Conservation (phyloP, 2,888 invertebrate genomes). For the Orchesellides sinensis region DNA sequence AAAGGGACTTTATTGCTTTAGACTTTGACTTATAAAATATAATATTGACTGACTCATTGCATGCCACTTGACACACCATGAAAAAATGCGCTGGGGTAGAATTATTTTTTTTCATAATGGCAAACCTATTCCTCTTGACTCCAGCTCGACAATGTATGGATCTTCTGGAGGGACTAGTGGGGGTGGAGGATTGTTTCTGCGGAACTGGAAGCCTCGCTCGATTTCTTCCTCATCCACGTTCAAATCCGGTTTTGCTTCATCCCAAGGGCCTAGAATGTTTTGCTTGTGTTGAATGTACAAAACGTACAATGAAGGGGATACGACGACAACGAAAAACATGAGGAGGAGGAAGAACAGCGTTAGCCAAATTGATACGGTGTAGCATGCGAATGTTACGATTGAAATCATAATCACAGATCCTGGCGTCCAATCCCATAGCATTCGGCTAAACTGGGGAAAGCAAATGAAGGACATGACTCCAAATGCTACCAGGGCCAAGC, state of each 20-base stretch:
- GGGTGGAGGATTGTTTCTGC: neutral
- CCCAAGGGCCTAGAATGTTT: slow-evolving; percentile 99
- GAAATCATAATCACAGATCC: slow-evolving; percentile 79
- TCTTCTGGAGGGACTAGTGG: neutral
- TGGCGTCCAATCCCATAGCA: slow-evolving; percentile 80
- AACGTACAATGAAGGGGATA: slow-evolving; percentile 86
- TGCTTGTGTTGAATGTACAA: slow-evolving; percentile 87
- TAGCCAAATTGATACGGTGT: slow-evolving; percentile 69
- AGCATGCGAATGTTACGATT: slow-evolving; percentile 78
- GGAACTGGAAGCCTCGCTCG: slow-evolving; percentile 22
- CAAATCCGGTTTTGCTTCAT: slow-evolving; percentile 83
- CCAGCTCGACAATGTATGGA: neutral
- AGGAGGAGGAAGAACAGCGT: slow-evolving; percentile 82
- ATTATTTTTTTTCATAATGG: neutral
- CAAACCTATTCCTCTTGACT: neutral
- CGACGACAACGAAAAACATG: slow-evolving; percentile 82
- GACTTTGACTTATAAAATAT: too few relatives aligned
- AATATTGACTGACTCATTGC: too few relatives aligned
- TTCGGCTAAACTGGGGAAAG: slow-evolving; percentile 87
- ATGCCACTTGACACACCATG: neutral
- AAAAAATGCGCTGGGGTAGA: too few relatives aligned
- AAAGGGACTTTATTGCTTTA: too few relatives aligned
- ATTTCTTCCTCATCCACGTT: slow-evolving; percentile 47
- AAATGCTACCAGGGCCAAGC: slow-evolving; percentile 92
- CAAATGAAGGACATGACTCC: slow-evolving; percentile 93